phyloP scores from a whole-genome alignment of 2,888 invertebrate genomes.

The Chymomyza amoena region DNA sequence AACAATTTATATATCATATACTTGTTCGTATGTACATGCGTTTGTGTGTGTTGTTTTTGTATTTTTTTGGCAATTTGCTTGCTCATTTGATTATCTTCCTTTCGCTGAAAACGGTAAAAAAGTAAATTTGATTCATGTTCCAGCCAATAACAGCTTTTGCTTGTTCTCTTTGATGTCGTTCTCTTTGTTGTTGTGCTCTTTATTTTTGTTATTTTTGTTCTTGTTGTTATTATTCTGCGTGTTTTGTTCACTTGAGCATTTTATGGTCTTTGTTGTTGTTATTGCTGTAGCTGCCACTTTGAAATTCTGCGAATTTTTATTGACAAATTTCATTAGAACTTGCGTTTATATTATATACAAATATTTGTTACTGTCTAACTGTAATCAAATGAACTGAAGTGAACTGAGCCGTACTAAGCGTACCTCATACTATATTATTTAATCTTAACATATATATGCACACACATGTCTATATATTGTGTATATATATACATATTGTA shows the following conservation, averaged over 20 bases:
- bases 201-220: conserved; percentile 20
- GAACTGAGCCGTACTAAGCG: conserved; percentile 36
- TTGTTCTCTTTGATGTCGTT: conserved; percentile 16
- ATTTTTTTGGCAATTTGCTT: not conserved
- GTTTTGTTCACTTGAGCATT: conserved; percentile 28
- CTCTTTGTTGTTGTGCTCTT: conserved; percentile 28
- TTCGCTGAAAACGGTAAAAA: conserved; percentile 78
- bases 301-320: conserved; percentile 66
- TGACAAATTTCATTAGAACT: conserved; percentile 73
- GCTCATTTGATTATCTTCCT: conserved; percentile 56
- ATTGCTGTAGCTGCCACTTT: conserved; percentile 21
- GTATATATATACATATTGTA: not conserved
- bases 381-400: conserved; percentile 57
- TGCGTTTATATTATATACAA: conserved; percentile 39
- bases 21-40: not conserved
- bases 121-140: conserved; percentile 73
- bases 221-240: conserved; percentile 21
- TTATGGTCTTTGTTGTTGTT: conserved; percentile 32
- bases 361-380: conserved; percentile 46
- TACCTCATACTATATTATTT: not conserved
- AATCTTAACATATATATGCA: not conserved
- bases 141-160: conserved; percentile 29
- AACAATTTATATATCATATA: not conserved
- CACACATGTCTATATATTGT: not conserved
- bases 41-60: conserved; percentile 5